Evolutionary conservation across 2,888 invertebrate species (phyloP), one percentile per base, ranked within the genome.

Genomic region (Nemotelus nigrinus): DNA sequence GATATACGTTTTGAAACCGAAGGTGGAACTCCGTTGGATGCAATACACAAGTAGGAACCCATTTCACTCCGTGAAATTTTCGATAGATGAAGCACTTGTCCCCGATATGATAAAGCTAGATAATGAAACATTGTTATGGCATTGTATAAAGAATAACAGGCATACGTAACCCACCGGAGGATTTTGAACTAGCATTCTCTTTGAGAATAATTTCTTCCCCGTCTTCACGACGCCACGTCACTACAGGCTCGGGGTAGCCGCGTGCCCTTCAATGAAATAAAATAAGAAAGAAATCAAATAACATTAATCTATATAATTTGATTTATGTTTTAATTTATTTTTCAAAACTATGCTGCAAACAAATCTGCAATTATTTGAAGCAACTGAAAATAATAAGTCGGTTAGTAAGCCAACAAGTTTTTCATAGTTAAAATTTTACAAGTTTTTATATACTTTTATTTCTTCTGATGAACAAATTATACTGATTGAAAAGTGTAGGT

Each of bases 1-100:
- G 92, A 92, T 84, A 96, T 95, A 85, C 96, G 91, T 88, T 96
- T 96, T 89, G 95, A 95, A 83, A 96, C 93, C 76, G 94, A 92
- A 70, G 96, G 96, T 60, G 96, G 96, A 67, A 96, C 93, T 47
- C 94, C 94, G 83, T 96, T 96, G 82, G 93, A 93, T 63, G 96
- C 96, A 82, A 96, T 96, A 88, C 96, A 96, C 83, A 96, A 90
- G 88, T 96, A 96, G 80, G 94, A 93, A 25, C 96, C 96, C 96
- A 96, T 96, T 86, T 96, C 96, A 64, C 93, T 93, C 79, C 96
- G 91, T 78, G 94, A 93, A 86, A 96, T 93, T 88, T 95, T 96
- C 81, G 90, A 89, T 81, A 96, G 89, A 80, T 91, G 92, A 82
- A 96, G 88, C 78, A 92, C 90, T 85, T 94, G 94, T 79, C 95